phyloP scores from a whole-genome alignment of 2,113 vertebrate species.

The Calyptomena viridis region DNA sequence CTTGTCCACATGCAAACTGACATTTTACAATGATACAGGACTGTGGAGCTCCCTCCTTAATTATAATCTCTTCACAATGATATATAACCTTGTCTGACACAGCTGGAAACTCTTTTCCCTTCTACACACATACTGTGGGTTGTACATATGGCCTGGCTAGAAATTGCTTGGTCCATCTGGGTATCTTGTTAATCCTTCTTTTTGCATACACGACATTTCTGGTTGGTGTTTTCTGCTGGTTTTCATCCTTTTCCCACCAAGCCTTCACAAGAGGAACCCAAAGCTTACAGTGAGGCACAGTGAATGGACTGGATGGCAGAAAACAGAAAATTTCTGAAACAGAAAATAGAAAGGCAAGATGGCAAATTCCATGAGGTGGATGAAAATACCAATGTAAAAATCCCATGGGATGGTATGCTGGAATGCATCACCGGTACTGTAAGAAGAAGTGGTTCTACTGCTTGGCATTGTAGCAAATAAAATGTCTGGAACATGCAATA shows the following conservation, averaged over 20 bases:
- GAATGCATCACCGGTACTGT: background rate
- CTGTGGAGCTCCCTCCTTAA: background rate
- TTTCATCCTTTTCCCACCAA: background rate
- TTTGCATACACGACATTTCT: background rate
- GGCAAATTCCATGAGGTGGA: background rate
- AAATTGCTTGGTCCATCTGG: background rate
- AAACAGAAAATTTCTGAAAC: background rate
- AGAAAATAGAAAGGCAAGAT: background rate
- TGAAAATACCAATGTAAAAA: background rate
- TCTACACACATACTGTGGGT: background rate
- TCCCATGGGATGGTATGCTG: background rate
- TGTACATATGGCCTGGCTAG: background rate
- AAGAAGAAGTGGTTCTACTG: background rate
- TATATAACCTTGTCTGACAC: background rate
- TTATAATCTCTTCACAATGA: background rate
- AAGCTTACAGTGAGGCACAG: accelerated
- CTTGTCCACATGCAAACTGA: background rate
- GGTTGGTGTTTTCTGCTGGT: background rate
- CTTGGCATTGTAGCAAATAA: constrained; percentile 6
- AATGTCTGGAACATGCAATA: background rate
- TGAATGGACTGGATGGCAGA: background rate
- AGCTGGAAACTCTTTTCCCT: background rate
- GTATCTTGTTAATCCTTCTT: background rate
- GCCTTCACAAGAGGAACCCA: background rate
- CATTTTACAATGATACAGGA: background rate